Percentiles rank a stretch among this genome's conserved stretches.
phyloP scores from a whole-genome alignment of 2,797 vertebrate species.

The Pseudopleuronectes americanus region DNA sequence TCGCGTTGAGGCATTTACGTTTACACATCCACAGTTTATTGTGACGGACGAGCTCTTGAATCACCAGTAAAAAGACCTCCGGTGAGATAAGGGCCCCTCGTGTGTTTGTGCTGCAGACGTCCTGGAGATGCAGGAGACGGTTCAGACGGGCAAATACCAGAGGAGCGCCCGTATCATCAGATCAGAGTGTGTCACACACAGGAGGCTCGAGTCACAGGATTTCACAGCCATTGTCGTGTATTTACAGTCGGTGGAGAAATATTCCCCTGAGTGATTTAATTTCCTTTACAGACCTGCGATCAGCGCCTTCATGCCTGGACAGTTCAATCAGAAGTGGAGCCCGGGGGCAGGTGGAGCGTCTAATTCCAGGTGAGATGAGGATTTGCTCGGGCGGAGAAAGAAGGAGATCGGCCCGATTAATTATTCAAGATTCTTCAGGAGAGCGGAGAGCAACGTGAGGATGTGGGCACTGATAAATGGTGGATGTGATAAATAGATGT shows the following conservation, averaged over 20 bases:
- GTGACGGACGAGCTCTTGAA: slow-evolving; percentile 39
- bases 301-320: slow-evolving; percentile 44
- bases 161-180: slow-evolving; percentile 5
- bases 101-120: slow-evolving; percentile 22
- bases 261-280: slow-evolving; percentile 20
- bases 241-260: slow-evolving; percentile 14
- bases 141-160: slow-evolving; percentile 39
- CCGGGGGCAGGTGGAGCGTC: slow-evolving; percentile 31
- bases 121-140: slow-evolving; percentile 20
- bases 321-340: slow-evolving; percentile 40
- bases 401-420: slow-evolving; percentile 39
- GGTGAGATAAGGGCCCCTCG: slow-evolving; percentile 51
- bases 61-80: slow-evolving; percentile 24
- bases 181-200: slow-evolving; percentile 44
- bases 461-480: slow-evolving; percentile 3
- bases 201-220: not conserved
- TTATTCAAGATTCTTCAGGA: slow-evolving; percentile 44
- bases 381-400: slow-evolving; percentile 38
- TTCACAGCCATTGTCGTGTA: slow-evolving; percentile 3
- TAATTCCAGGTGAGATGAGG: slow-evolving; percentile 54
- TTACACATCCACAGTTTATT: not conserved
- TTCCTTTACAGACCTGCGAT: slow-evolving; percentile 35
- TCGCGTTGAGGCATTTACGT: no score
- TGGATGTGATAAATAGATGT: not conserved
- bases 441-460: not conserved